Percentiles rank a stretch among this genome's conserved stretches.
These are phyloP conservation scores for Andricus quercusramuli DNA, from an alignment of 2,888 invertebrate genomes.

Conservation along the genomic window DNA sequence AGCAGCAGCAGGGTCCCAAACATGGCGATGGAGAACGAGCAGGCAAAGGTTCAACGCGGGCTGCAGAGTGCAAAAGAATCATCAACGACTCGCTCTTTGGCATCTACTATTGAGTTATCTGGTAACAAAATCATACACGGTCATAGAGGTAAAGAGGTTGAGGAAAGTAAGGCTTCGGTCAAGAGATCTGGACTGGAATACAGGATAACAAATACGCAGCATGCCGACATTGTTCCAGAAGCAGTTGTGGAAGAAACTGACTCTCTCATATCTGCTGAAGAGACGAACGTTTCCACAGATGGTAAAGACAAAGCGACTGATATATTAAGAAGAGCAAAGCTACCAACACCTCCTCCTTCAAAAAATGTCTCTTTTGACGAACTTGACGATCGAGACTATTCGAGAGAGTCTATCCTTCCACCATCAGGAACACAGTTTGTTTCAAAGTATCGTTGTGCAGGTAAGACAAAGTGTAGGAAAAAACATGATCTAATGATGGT, in stretches of 20 bases:
- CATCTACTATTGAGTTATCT: background rate
- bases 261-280: background rate
- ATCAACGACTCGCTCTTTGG: slow-evolving; percentile 20
- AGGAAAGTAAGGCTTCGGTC: background rate
- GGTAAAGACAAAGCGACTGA: slow-evolving; percentile 22
- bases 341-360: slow-evolving; percentile 73
- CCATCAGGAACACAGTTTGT: slow-evolving; percentile 73
- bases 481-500: background rate
- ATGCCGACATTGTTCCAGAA: background rate
- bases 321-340: slow-evolving; percentile 63
- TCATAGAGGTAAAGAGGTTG: background rate
- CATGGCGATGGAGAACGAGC: slow-evolving; percentile 67
- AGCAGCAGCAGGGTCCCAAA: slow-evolving; percentile 69
- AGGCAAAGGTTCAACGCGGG: slow-evolving; percentile 54
- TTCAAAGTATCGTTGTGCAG: slow-evolving; percentile 50
- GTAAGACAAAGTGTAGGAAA: background rate
- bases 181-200: background rate
- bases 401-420: slow-evolving; percentile 73
- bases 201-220: background rate
- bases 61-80: slow-evolving; percentile 43
- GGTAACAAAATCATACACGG: background rate
- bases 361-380: slow-evolving; percentile 77
- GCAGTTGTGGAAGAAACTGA: slow-evolving; percentile 6
- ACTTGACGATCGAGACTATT: slow-evolving; percentile 70
- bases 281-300: background rate